These are phyloP conservation scores for Tetrax tetrax DNA, from an alignment of 2,113 vertebrate species.

Conservation along the genomic window DNA sequence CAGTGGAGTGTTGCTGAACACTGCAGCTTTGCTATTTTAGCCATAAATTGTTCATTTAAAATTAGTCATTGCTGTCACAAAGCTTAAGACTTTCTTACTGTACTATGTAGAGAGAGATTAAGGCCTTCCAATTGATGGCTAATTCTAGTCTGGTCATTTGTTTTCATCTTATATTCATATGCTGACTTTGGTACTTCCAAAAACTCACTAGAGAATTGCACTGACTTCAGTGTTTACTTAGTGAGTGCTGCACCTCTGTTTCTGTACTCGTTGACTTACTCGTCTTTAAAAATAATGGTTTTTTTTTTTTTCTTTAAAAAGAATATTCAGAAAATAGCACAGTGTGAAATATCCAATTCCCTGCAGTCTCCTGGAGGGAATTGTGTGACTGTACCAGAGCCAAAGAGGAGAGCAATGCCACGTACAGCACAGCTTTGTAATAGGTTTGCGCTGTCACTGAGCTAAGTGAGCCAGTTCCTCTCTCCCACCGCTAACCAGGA, in stretches of 20 bases:
- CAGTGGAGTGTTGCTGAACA: neutral
- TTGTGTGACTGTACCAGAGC: neutral
- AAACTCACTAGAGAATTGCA: neutral
- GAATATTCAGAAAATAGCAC: neutral
- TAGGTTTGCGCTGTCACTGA: neutral
- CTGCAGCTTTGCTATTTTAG: neutral
- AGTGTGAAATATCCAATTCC: neutral
- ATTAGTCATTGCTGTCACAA: neutral
- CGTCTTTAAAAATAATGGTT: too few species aligned
- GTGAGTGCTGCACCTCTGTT: neutral
- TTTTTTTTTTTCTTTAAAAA: neutral
- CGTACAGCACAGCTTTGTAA: rapidly evolving
- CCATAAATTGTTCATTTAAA: neutral
- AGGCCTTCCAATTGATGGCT: neutral
- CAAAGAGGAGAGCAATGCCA: neutral
- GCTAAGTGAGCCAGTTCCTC: neutral
- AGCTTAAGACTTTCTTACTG: neutral
- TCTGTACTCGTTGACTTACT: neutral
- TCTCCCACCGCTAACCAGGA: neutral
- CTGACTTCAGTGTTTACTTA: neutral
- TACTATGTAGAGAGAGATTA: neutral
- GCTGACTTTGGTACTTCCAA: neutral
- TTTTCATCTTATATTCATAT: neutral
- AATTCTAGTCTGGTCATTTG: neutral
- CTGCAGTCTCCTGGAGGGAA: neutral